Base-by-base conservation (phyloP, 2,113 vertebrate genomes). In the Lethenteron camtschaticum region DNA sequence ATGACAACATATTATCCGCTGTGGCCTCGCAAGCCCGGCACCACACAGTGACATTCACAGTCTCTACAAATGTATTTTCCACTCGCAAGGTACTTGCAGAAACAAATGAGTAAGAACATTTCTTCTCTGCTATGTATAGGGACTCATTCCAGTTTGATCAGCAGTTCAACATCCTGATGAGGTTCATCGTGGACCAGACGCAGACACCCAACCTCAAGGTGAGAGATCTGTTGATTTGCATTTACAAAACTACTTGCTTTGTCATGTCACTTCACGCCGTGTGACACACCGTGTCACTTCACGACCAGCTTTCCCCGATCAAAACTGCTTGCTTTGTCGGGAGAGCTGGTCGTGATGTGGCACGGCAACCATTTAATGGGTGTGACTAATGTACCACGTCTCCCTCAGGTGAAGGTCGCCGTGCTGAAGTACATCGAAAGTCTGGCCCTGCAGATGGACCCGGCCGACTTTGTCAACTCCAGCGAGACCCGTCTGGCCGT, bases 141-240 rank as follows among this genome's bases (percentile, higher is more conserved):
- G 20, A 16, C 63, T 66, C 63, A n/a, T 66, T 66, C 63, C 8
- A n/a, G 63, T 66, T 16, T 11, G 20, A 66, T 20, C 63, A 66
- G 63, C 63, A 66, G 63, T 66, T 66, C 63, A 66, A 66, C 63
- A 66, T 66, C 63, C 10, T 66, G n/a, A 66, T 66, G 63, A n/a
- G 10, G n/a, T 66, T 66, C 10, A 66, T 66, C 10, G 63, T 66
- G 63, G 63, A 66, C 63, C 63, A 66, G 63, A 66, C 63, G 9
- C 63, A 66, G 63, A 66, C 63, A 20, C 63, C 63, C 11, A 66
- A 66, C 10, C 63, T 66, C n/a, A 66, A 66, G 63, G 63, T 66
- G 20, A 66, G 20, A 20, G 63, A 41, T 41, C 41, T 41, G 5
- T 41, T 41, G 6, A 41, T 41, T 7, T 41, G 41, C 41, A 41